Evolutionary conservation across 1,140 invertebrate genomes (phyloP), one percentile per base, ranked within the genome.

Genomic region (Hesperophylax magnus): DNA sequence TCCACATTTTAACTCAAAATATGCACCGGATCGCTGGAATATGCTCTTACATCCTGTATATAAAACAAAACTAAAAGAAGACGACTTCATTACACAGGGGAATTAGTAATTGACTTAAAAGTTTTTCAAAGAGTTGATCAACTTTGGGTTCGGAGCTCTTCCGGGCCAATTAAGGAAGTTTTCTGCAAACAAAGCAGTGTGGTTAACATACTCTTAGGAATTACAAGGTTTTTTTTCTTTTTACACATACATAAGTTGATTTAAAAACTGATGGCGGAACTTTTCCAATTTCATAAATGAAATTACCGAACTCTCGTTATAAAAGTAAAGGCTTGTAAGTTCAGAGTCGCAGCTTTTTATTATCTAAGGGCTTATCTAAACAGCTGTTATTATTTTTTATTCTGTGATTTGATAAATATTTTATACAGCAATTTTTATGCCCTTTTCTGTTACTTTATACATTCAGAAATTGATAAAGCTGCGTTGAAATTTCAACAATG

Each of bases 41-140:
- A 18, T 8, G 7, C 6, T 18, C 15, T 58, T 58, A 56, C 18
- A 14, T 58, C 15, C 7, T 18, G 8, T 58, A 4, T 20, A 18
- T 24, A 71, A 9, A 52, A 52, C 22, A 18, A 71, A 65, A 31
- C 15, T 71, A 14, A 20, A 18, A n/a, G n/a, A 4, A 20, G 17
- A 24, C 63, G 39, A 71, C 39, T 71, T 53, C 39, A 71, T 71
- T 52, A 71, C 31, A n/a, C 34, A 5, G 15, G 39, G 15, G 34
- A 71, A 71, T 71, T 52, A 78, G 20, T 78, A 78, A 78, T 78
- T 78, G 27, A 78, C 61, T 78, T 67, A 53, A 67, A 78, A 78
- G 60, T 78, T 78, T 17, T 22, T 15, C 77, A 27, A 24, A 65
- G 39, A 53, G 77, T 31, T 78, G 77, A 78, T 65, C 31, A 54